Conservation (phyloP, 2,888 invertebrate species). For the Drosophila diplacantha region DNA sequence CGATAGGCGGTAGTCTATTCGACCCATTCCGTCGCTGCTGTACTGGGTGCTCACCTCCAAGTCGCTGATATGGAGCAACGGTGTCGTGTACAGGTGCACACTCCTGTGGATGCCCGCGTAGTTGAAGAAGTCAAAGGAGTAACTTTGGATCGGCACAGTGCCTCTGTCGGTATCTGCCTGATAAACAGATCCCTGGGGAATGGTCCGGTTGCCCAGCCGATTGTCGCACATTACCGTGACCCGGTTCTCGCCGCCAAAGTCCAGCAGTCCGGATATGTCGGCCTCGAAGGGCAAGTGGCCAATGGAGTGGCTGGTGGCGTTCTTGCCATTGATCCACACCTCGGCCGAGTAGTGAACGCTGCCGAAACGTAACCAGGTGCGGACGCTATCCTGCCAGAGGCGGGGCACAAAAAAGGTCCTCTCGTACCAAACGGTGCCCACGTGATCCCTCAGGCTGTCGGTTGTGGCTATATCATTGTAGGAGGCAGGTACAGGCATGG, state of each 20-base stretch:
- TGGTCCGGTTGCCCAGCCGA: constrained; percentile 88
- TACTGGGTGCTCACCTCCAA: constrained; percentile 87
- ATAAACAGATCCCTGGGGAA: constrained; percentile 79
- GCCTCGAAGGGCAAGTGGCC: constrained; percentile 97
- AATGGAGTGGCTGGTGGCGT: constrained; percentile 89
- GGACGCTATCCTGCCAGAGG: constrained; percentile 82
- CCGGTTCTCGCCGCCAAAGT: constrained; percentile 84
- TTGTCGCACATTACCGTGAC: constrained; percentile 97
- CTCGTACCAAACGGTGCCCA: constrained; percentile 98
- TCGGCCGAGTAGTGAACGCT: constrained; percentile 94
- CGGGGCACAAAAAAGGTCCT: constrained; percentile 87
- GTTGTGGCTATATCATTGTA: constrained; percentile 93
- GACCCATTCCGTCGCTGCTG: constrained; percentile 80
- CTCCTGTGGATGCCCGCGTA: constrained; percentile 98
- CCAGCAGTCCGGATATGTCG: constrained; percentile 85
- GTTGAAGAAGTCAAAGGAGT: constrained; percentile 98
- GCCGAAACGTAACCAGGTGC: constrained; percentile 92
- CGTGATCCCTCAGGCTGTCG: constrained; percentile 90
- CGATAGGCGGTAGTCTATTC: constrained; percentile 64
- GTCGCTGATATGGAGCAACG: constrained; percentile 88
- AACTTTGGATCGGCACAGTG: constrained; percentile 83
- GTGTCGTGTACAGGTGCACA: constrained; percentile 92
- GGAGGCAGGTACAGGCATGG: constrained; percentile 97
- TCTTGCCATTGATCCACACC: constrained; percentile 92
- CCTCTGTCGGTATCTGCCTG: constrained; percentile 80